phyloP scores from a whole-genome alignment of 1,140 invertebrate species.

The Gyrodactylus bullatarudis region DNA sequence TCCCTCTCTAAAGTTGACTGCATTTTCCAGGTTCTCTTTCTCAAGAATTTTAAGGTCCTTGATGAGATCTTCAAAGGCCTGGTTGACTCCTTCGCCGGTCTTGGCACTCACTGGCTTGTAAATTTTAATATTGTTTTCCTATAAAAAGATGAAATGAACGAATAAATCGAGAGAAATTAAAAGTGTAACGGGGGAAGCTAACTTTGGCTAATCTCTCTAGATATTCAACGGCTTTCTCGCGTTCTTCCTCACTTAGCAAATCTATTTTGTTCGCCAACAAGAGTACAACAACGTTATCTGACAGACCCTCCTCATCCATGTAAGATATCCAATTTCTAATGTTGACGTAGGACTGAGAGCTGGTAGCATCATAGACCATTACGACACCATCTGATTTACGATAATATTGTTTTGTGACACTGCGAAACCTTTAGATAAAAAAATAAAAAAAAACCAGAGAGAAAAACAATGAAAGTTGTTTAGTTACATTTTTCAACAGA shows the following conservation, averaged over 20 bases:
- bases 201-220: not conserved
- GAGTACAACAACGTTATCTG: constrained; percentile 19
- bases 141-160: not conserved
- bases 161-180: not conserved
- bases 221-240: constrained; percentile 8
- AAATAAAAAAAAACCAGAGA: not conserved
- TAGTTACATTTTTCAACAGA: not conserved
- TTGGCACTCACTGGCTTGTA: not conserved
- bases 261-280: constrained; percentile 24
- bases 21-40: not conserved
- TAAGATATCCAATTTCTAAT: constrained; percentile 30
- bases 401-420: constrained; percentile 34
- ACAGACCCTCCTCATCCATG: constrained; percentile 20
- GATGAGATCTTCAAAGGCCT: not conserved
- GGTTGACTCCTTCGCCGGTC: not conserved
- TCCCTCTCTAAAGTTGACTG: not conserved
- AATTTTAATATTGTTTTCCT: not conserved
- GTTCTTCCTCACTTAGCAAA: constrained; percentile 16
- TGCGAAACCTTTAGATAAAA: constrained; percentile 25
- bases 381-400: constrained; percentile 33
- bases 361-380: constrained; percentile 32
- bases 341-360: constrained; percentile 28
- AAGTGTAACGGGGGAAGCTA: not conserved
- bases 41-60: not conserved
- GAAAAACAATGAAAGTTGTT: too few species aligned